Base-by-base conservation (phyloP, 2,888 invertebrate genomes). In the Lordiphosa andalusiaca region DNA sequence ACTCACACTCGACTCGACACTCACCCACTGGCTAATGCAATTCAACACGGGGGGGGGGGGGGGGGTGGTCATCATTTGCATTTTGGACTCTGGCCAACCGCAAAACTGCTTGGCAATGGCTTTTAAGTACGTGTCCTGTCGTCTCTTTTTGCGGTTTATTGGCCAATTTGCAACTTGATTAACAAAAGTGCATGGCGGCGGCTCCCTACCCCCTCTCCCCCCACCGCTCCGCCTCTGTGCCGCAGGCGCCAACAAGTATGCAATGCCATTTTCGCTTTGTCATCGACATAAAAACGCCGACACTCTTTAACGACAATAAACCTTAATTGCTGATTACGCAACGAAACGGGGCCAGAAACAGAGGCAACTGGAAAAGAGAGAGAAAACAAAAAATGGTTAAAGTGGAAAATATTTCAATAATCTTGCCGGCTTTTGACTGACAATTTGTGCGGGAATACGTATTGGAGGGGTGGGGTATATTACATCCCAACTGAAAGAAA, bases 161-260 rank as follows among this genome's bases (percentile, higher is more conserved):
- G 72, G 68, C 57, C 77, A 76, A 75, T 77, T 75, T 75, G 70
- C 68, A 68, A 77, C 65, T 75, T 77, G 72, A 75, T 77, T 70
- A 74, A 63, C 71, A 63, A 54, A 51, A 70, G 54, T 65, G 63
- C 63, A 63, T 56, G 62, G 55, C 39, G 40, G 36, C 38, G 42
- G 38, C 46, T 39, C 10, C 19, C 40, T 12, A 12, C 25, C n/a
- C 21, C 37, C 42, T 16, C 58, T 42, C 36, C 9, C 6, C 19
- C 23, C 1, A 6, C 5, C 1, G 36, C 12, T 19, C 25, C 9
- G 21, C 37, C 42, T 13, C 58, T 41, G 40, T 6, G 7, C 10
- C 41, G 12, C 2, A 21, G 49, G 42, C 49, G 55, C 48, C 49
- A 19, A 6, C 4, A 41, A 49, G 54, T 55, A 37, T 42, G 49